phyloP scores from a whole-genome alignment of 2,888 invertebrate genomes.

The Melanostoma mellinum region DNA sequence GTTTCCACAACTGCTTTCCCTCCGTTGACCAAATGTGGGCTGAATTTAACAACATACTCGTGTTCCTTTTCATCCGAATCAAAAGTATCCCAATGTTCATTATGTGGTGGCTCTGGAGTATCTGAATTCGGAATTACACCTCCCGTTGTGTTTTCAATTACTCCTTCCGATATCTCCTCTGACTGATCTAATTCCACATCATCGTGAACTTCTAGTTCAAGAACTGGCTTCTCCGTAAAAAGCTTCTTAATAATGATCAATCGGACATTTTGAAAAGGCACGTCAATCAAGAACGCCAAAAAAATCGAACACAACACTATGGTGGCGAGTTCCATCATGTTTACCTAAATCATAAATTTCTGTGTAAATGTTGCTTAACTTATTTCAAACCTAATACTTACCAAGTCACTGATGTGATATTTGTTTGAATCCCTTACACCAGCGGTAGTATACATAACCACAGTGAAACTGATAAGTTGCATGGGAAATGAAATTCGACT shows the following conservation, averaged over 20 bases:
- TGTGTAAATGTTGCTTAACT: no score
- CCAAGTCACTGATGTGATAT: slow-evolving; percentile 84
- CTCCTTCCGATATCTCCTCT: slow-evolving; percentile 67
- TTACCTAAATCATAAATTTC: slow-evolving; percentile 82
- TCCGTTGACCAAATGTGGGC: slow-evolving; percentile 58
- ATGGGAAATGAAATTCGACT: slow-evolving; percentile 87
- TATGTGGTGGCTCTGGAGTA: slow-evolving; percentile 76
- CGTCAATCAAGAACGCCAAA: slow-evolving; percentile 85
- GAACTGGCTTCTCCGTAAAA: slow-evolving; percentile 76
- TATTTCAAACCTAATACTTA: slow-evolving; percentile 79
- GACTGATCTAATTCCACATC: slow-evolving; percentile 77
- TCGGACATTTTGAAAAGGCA: slow-evolving; percentile 85
- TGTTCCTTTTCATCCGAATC: slow-evolving; percentile 77
- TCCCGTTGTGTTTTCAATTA: slow-evolving; percentile 46
- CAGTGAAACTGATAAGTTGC: slow-evolving; percentile 86
- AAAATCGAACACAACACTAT: slow-evolving; percentile 84
- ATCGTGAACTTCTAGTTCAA: slow-evolving; percentile 64
- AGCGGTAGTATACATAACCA: slow-evolving; percentile 86
- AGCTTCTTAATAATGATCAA: slow-evolving; percentile 81
- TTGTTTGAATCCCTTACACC: slow-evolving; percentile 85
- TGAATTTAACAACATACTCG: slow-evolving; percentile 72
- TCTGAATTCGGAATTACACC: slow-evolving; percentile 69
- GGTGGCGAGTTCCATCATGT: slow-evolving; percentile 83
- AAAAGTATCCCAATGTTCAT: slow-evolving; percentile 82
- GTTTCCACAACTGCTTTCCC: slow-evolving; percentile 48